A percentile compares a stretch with the other conserved stretches of the same genome.
Evolutionary conservation across 2,888 invertebrate genomes (phyloP).

Genomic region (Melinaea marsaeus): DNA sequence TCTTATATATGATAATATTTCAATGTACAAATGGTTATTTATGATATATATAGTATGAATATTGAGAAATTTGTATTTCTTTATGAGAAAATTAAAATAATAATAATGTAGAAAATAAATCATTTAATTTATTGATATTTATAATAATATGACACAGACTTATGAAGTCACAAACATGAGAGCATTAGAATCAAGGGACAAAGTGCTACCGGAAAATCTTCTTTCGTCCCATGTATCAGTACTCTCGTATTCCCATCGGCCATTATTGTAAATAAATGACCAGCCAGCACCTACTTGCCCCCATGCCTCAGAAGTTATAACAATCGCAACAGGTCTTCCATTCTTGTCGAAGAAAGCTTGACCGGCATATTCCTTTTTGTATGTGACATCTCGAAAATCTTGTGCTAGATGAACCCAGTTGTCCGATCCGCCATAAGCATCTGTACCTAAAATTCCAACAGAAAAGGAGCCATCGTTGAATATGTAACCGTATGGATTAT

Average conservation of each 20-base stretch:
- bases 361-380: background rate
- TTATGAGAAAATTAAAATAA: too few species aligned
- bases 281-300: background rate
- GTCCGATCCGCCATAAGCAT: background rate
- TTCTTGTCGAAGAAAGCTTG: background rate
- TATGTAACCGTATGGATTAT: background rate
- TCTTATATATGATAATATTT: too few species aligned
- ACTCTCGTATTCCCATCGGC: background rate
- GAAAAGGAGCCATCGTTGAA: background rate
- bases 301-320: background rate
- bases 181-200: background rate
- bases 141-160: too few species aligned
- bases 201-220: background rate
- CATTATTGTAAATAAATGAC: conserved; percentile 1
- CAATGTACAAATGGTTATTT: too few species aligned
- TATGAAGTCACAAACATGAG: background rate
- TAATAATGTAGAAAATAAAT: too few species aligned
- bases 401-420: background rate
- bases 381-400: background rate
- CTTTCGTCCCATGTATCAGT: conserved; percentile 1
- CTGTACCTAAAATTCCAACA: background rate
- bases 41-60: too few species aligned
- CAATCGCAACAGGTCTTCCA: background rate
- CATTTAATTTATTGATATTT: too few species aligned
- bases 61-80: too few species aligned